Base-by-base conservation (phyloP, 2,888 invertebrate genomes). In the Slavum lentiscoides region DNA sequence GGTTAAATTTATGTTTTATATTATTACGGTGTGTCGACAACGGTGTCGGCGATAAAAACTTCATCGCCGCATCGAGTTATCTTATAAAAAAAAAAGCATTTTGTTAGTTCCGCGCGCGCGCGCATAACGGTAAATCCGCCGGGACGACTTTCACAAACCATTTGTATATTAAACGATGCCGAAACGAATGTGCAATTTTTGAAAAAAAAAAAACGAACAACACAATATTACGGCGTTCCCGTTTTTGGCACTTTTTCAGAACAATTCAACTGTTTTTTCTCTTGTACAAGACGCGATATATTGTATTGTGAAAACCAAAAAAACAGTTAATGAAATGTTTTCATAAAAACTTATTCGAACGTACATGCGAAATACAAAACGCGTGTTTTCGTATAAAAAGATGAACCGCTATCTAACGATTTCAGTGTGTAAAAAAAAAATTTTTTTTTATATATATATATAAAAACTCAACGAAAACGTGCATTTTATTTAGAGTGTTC, bases 1-100 rank as follows among this genome's bases (percentile, higher is more conserved):
- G 64, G 39, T 80, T 69, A 66, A 72, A 62, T 70, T 64, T 64
- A 66, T 72, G 43, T 64, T 72, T 80, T 80, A 80, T 64, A 80
- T 64, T 64, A 64, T 58, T 53, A 58, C 58, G 64, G 64, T 55
- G 64, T 55, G 75, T 66, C 39, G 55, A 55, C 64, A 30, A 30
- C 30, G 64, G 43, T 37, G 13, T 67, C 43, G 67, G 13, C 23
- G 59, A 76, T 76, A 76, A 76, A 75, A 80, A 61, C 80, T 43
- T 58, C 23, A 64, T 37, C 72, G 21, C 58, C 19, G 21, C 39
- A 39, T 21, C 39, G 43, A 68, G 59, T 55, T 72, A 72, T 70
- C 23, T 43, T 19, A 64, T n/a, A 68, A 49, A 67, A 74, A 67
- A 13, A 58, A 55, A 23, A 39, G 75, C 9, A 30, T 7, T 21